These are phyloP conservation scores for Linyphia triangularis DNA, from an alignment of 2,888 invertebrate genomes.

Conservation along the genomic window DNA sequence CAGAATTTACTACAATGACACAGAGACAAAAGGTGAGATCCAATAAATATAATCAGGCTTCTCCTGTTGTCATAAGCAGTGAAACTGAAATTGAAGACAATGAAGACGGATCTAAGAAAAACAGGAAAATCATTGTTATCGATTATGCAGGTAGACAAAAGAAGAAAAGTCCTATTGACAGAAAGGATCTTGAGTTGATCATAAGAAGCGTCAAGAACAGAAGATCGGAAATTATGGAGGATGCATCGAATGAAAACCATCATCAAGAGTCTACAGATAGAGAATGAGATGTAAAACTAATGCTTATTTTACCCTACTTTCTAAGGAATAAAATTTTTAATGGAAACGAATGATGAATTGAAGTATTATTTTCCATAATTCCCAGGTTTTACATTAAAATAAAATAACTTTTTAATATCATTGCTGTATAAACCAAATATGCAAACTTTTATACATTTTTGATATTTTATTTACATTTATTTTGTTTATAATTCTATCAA, in stretches of 20 bases:
- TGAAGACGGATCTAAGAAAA: slow-evolving; percentile 63
- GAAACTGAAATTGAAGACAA: slow-evolving; percentile 61
- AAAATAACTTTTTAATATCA: neutral
- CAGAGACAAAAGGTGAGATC: slow-evolving; percentile 9
- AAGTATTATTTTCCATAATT: neutral
- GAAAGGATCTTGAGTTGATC: slow-evolving; percentile 64
- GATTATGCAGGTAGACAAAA: slow-evolving; percentile 60
- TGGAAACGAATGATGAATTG: neutral
- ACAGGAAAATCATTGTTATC: slow-evolving; percentile 68
- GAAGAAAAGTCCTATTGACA: slow-evolving; percentile 48
- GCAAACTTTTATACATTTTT: too few species aligned
- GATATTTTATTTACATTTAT: too few species aligned
- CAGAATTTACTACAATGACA: neutral
- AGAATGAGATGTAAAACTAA: neutral
- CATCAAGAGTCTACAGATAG: neutral
- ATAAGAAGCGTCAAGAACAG: slow-evolving; percentile 61
- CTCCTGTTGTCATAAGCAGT: slow-evolving; percentile 56
- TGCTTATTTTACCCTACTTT: neutral
- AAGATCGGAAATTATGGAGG: slow-evolving; percentile 38
- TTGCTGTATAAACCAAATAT: too few species aligned
- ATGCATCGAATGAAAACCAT: neutral
- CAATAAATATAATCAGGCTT: neutral
- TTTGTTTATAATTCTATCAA: too few species aligned
- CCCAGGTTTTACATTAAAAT: neutral
- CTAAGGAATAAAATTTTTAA: neutral